Base-by-base conservation (phyloP, 1,140 invertebrate genomes). In the Zaprionus ghesquierei region DNA sequence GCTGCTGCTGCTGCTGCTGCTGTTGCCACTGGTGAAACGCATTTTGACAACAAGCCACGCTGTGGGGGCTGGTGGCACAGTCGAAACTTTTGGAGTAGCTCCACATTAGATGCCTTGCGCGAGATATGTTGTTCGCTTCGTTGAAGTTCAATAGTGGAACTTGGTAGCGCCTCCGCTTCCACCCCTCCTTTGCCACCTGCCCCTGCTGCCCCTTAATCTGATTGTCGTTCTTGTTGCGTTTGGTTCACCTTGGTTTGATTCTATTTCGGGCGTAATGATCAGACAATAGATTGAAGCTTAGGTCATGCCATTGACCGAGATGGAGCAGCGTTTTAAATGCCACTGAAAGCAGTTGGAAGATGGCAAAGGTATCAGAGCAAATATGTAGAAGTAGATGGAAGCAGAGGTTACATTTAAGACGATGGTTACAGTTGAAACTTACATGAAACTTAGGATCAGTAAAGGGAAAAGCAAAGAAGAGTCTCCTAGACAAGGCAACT, bases 111-210 rank as follows among this genome's bases (percentile, higher is more conserved):
- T 85, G 68, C 69, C 59, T 54, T 81, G 77, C 33, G 12, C 10
- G 33, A 71, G 79, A 82, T 81, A 69, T 61, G 64, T 62, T 86
- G 75, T 27, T 81, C 84, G 84, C 73, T 87, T 87, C 59, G 84
- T 53, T 87, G 82, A 78, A 72, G 75, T 70, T 81, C 77, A 69
- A 62, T 69, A 61, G 20, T 71, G 72, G 46, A 53, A 62, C 59
- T 50, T 15, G 35, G 33, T 35, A 2, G 12, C 13, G 12, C 33
- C 12, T n/a, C 5, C 27, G 10, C 51, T 12, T 12, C 5, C 10
- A 25, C 15, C 20, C 5, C 3, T 13, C 27, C 27, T 29, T 29
- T 29, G 27, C 27, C 49, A 0, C 13, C n/a, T n/a, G n/a, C n/a
- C n/a, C n/a, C n/a, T n/a, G n/a, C n/a, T n/a, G 38, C 18, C 55